Conservation (phyloP, 2,113 vertebrate genomes). For the Xenopus tropicalis region DNA sequence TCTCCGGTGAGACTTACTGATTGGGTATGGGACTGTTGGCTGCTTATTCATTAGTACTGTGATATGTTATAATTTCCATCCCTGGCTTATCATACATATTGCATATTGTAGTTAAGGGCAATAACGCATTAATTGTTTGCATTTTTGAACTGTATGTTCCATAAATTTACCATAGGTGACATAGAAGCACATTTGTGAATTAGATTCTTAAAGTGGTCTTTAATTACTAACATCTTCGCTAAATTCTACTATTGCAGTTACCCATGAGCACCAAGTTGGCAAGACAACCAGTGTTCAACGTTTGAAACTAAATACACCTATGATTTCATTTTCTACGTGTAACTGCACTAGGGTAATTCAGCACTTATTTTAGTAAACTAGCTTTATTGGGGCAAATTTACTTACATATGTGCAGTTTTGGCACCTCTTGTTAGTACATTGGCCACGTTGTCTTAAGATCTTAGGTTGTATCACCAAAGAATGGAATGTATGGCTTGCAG, state of each 20-base stretch:
- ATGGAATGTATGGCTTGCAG: background rate
- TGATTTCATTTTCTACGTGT: no score
- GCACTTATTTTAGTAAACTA: no score
- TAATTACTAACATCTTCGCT: no score
- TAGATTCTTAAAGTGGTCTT: no score
- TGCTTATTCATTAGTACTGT: background rate
- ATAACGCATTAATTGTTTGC: background rate
- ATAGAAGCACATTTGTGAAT: background rate
- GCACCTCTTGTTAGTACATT: background rate
- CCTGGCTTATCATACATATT: background rate
- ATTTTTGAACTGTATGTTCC: background rate
- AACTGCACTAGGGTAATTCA: no score
- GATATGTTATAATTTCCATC: background rate
- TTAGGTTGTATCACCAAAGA: conserved; percentile 10
- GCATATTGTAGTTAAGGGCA: no score
- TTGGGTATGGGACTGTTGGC: conserved; percentile 16
- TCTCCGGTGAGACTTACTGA: background rate
- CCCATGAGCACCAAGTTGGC: background rate
- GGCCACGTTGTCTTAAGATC: background rate
- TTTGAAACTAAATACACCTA: no score
- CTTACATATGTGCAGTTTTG: no score
- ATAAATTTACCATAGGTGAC: background rate
- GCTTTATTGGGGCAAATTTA: no score
- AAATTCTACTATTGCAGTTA: background rate
- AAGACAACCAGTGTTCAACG: no score